A percentile compares a stretch with the other conserved stretches of the same genome.
Conservation (phyloP, 2,113 vertebrate genomes). For the Petromus typicus region DNA sequence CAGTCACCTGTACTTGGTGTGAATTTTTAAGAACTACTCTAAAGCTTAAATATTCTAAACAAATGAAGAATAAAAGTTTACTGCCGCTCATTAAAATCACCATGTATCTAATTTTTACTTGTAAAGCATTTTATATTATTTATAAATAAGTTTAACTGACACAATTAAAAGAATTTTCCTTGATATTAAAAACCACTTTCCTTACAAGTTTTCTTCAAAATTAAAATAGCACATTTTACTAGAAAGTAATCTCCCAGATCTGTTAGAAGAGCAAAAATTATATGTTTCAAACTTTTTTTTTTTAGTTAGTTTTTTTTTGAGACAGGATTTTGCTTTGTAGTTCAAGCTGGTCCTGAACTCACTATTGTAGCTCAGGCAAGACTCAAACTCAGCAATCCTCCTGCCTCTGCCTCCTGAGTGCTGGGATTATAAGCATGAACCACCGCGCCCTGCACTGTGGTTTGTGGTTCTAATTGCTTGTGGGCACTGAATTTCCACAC, state of each 20-base stretch:
- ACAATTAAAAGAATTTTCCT: neutral
- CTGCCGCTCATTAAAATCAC: neutral
- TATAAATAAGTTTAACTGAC: neutral
- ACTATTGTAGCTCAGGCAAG: too few species aligned
- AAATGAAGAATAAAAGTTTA: conserved; percentile 44
- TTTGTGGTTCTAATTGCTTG: too few species aligned
- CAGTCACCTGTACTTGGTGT: conserved; percentile 16
- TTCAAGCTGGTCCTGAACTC: too few species aligned
- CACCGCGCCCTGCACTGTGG: too few species aligned
- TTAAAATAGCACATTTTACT: conserved; percentile 5
- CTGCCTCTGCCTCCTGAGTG: too few species aligned
- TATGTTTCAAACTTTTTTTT: too few species aligned
- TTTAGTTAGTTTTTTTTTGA: too few species aligned
- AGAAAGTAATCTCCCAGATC: neutral
- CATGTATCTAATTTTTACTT: neutral
- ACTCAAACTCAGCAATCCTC: too few species aligned
- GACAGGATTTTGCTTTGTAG: too few species aligned
- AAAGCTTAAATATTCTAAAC: neutral
- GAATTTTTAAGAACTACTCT: neutral
- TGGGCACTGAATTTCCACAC: too few species aligned
- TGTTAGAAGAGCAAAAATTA: conserved; percentile 1
- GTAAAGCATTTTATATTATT: neutral
- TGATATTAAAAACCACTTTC: conserved; percentile 40
- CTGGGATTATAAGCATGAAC: too few species aligned
- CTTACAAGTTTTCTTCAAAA: neutral